These are phyloP conservation scores for Narcine bancroftii DNA, from an alignment of 2,113 vertebrate species.

Conservation along the genomic window DNA sequence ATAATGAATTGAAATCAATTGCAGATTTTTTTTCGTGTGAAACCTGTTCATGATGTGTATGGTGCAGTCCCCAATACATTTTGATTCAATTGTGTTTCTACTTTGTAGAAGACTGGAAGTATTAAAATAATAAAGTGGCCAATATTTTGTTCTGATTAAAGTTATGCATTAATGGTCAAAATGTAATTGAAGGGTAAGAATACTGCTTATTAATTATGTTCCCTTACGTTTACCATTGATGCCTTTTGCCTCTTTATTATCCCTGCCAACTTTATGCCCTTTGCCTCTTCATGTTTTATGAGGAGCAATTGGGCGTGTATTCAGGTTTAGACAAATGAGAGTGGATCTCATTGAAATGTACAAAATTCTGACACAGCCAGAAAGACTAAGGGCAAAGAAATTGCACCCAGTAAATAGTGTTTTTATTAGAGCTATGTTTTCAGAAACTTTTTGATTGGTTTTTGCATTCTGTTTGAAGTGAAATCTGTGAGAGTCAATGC, in stretches of 20 bases:
- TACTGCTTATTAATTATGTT: not conserved
- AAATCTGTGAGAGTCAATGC: not conserved
- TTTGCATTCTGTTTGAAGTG: not conserved
- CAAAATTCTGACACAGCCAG: too few species aligned
- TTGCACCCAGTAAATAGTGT: too few species aligned
- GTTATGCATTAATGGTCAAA: not conserved
- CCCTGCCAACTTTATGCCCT: too few species aligned
- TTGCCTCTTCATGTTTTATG: too few species aligned
- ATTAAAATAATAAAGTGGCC: not conserved
- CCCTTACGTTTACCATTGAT: not conserved
- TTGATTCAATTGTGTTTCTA: not conserved
- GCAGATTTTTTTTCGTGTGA: not conserved
- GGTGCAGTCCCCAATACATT: not conserved
- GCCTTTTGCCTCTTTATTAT: not conserved
- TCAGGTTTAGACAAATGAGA: too few species aligned
- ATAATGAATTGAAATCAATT: not conserved
- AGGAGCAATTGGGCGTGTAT: too few species aligned
- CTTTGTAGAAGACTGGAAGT: not conserved
- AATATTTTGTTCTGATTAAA: not conserved
- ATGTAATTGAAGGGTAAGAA: not conserved
- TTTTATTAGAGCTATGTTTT: not conserved
- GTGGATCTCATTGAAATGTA: too few species aligned
- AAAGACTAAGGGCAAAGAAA: too few species aligned
- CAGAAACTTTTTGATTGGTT: not conserved
- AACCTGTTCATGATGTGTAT: not conserved